A percentile compares a stretch with the other conserved stretches of the same genome.
phyloP scores from a whole-genome alignment of 2,113 vertebrate genomes.

The Rhynchopsitta pachyrhyncha region DNA sequence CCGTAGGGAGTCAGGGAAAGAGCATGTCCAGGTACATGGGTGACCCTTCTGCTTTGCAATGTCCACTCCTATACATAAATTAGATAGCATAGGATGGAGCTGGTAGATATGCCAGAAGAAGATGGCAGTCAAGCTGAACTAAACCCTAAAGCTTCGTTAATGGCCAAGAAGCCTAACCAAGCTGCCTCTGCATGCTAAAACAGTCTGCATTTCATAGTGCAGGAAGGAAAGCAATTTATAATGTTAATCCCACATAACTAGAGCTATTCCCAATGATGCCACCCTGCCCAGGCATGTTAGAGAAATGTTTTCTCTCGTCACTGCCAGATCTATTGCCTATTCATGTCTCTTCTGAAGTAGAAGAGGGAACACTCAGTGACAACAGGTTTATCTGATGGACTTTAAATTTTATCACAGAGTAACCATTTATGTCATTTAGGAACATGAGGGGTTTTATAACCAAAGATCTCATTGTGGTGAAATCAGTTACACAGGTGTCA shows the following conservation, averaged over 20 bases:
- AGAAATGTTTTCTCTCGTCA: background rate
- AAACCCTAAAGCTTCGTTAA: background rate
- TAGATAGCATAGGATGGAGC: background rate
- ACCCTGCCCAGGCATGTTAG: background rate
- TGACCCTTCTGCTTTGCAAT: background rate
- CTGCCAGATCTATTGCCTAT: background rate
- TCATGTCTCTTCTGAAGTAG: background rate
- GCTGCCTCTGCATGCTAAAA: background rate
- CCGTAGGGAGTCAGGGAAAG: background rate
- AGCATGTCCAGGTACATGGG: fast-evolving
- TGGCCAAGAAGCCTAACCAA: background rate
- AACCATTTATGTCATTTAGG: background rate
- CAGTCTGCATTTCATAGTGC: background rate
- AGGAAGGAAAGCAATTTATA: background rate
- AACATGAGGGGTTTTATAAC: background rate
- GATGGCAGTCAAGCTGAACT: background rate
- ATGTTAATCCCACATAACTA: background rate
- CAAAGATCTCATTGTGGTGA: background rate
- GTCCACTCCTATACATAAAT: background rate
- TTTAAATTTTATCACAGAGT: background rate
- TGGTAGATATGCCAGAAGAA: background rate
- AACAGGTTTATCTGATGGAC: background rate
- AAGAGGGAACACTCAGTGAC: background rate
- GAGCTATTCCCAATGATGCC: background rate
- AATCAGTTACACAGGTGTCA: background rate